Base-by-base conservation (phyloP, 2,797 vertebrate species). In the Peromyscus nudipes region DNA sequence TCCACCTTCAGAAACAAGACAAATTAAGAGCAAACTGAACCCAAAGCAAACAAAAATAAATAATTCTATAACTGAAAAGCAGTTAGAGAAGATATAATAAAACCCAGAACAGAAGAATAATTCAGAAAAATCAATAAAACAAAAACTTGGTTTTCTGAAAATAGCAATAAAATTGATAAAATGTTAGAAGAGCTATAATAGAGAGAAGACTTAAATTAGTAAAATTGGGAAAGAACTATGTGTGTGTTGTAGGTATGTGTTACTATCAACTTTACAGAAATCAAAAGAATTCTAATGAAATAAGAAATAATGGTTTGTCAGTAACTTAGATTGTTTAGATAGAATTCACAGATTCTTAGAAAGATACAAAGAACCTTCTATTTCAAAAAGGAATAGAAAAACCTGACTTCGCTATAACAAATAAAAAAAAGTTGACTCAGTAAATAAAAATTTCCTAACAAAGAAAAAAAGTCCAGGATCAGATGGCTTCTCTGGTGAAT, bases 91-190 rank as follows among this genome's bases (percentile, higher is more conserved):
- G 37, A 40, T 73, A 37, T 9, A 71, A 73, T 73, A 90, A 92
- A 92, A 79, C 34, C 80, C 7, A 94, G n/a, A 62, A 65, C 21
- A 88, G 34, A 71, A 95, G 76, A 87, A 40, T 80, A 64, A 95
- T 64, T 43, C 14, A 69, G 57, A 95, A 96, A 96, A 80, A 86
- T 90, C 8, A 69, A 71, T 40, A 91, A 87, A 94, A 81, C 9
- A 25, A 93, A 89, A 90, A n/a, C 57, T 76, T 93, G 16, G 4
- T 69, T 91, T 88, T 92, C 89, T 69, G 19, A 87, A 71, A n/a
- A 94, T 29, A 92, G 27, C 31, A 84, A 75, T 12, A 91, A 88
- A 88, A 80, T 64, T 91, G 62, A 81, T n/a, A 34, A 73, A 86
- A 27, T 88, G 73, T 84, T 88, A 55, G 52, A 88, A 46, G 62